Evolutionary conservation across 2,888 invertebrate genomes (phyloP).

Genomic region (Heliconius ethilla): DNA sequence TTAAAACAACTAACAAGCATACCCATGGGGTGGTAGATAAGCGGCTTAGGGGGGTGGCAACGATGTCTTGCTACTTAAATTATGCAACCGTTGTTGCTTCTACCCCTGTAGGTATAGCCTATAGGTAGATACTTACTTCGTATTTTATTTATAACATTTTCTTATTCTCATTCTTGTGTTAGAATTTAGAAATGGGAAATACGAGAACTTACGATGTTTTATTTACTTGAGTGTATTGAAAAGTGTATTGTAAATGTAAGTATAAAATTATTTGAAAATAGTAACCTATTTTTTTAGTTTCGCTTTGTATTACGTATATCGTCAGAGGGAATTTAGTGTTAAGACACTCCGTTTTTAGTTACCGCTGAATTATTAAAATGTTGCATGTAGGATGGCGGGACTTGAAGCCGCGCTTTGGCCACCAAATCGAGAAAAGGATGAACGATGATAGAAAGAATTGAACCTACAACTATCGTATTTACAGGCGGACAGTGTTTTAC

Average conservation of each 20-base stretch:
- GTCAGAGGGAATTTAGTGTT: not conserved
- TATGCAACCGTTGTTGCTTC: conserved; percentile 66
- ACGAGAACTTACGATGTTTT: not conserved
- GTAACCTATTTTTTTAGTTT: too few relatives aligned
- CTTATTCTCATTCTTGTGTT: not conserved
- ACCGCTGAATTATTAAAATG: too few relatives aligned
- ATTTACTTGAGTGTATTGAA: not conserved
- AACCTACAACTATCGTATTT: too few relatives aligned
- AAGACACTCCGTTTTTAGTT: not conserved
- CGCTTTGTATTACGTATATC: not conserved
- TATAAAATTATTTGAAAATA: too few relatives aligned
- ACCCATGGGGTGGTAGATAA: conserved; percentile 61
- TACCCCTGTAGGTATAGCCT: conserved; percentile 1
- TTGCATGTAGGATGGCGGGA: too few relatives aligned
- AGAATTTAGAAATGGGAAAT: not conserved
- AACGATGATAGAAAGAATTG: too few relatives aligned
- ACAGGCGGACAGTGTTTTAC: too few relatives aligned
- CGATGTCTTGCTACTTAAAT: conserved; percentile 80
- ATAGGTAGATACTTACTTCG: not conserved
- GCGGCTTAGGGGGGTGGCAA: conserved; percentile 74
- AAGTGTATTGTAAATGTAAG: not conserved
- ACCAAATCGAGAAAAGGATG: too few relatives aligned
- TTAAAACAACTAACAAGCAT: too few relatives aligned
- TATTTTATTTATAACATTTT: conserved; percentile 24
- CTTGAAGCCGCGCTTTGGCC: too few relatives aligned